Percentiles rank a stretch among this genome's conserved stretches.
phyloP scores from a whole-genome alignment of 2,888 invertebrate species.

The Sylvicola fuscatus region DNA sequence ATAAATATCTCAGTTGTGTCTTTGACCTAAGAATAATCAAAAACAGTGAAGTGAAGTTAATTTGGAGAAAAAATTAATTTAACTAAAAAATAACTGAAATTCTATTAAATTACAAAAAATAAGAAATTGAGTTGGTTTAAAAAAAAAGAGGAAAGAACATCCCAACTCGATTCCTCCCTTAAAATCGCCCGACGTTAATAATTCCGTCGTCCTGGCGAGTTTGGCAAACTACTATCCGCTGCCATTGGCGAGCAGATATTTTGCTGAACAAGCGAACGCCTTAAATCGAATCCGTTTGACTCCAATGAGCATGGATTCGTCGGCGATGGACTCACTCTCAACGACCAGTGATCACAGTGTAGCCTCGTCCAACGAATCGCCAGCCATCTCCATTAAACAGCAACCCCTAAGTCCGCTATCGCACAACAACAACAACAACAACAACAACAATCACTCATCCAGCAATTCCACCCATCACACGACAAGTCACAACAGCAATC shows the following conservation, averaged over 20 bases:
- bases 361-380: constrained; percentile 26
- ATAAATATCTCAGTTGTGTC: too few species aligned
- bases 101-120: too few species aligned
- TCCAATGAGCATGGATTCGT: constrained; percentile 28
- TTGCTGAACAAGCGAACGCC: constrained; percentile 5
- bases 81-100: too few species aligned
- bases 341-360: constrained; percentile 32
- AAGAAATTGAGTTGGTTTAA: too few species aligned
- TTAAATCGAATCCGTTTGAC: constrained; percentile 5
- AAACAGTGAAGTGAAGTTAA: too few species aligned
- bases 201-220: constrained; percentile 4
- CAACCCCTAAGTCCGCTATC: constrained; percentile 25
- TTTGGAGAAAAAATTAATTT: too few species aligned
- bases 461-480: constrained; percentile 10
- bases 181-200: background rate
- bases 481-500: constrained; percentile 4
- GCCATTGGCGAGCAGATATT: constrained; percentile 6
- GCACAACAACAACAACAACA: constrained; percentile 20
- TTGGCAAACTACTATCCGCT: constrained; percentile 6
- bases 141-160: too few species aligned
- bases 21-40: too few species aligned
- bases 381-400: constrained; percentile 23
- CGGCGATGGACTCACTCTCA: constrained; percentile 32
- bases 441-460: constrained; percentile 8
- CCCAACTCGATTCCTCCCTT: too few species aligned